These are phyloP conservation scores for Harpia harpyja DNA, from an alignment of 2,797 vertebrate genomes.

Conservation along the genomic window DNA sequence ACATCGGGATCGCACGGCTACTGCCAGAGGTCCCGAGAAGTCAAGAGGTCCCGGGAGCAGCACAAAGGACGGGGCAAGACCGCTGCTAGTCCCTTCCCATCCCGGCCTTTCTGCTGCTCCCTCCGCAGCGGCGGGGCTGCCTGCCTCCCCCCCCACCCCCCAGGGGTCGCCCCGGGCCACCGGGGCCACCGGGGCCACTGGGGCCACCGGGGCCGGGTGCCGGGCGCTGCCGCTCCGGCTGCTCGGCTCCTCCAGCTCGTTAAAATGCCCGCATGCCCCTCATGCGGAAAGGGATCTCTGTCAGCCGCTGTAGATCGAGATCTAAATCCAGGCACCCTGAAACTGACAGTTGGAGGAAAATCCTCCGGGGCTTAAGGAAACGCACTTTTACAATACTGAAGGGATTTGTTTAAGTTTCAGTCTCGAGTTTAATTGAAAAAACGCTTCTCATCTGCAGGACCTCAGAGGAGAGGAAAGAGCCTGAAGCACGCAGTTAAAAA, in stretches of 20 bases:
- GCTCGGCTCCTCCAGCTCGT: background rate
- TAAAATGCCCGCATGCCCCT: background rate
- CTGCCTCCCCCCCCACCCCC: background rate
- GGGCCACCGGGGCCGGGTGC: background rate
- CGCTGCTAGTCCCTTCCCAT: background rate
- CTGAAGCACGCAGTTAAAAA: background rate
- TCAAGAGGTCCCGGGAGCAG: conserved; percentile 43
- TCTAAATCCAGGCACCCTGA: conserved; percentile 30
- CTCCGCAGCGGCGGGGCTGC: background rate
- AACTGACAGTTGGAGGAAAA: conserved; percentile 36
- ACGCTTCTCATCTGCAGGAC: conserved; percentile 13
- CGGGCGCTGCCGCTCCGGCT: background rate
- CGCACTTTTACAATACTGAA: conserved; percentile 41
- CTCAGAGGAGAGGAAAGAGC: conserved; percentile 33
- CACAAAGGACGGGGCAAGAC: conserved; percentile 30
- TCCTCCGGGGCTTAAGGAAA: conserved; percentile 55
- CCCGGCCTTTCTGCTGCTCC: background rate
- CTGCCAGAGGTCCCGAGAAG: conserved; percentile 59
- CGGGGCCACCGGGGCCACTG: background rate
- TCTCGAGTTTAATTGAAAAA: conserved; percentile 28
- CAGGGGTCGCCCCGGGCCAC: background rate
- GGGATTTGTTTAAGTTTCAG: conserved; percentile 56
- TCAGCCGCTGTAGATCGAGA: background rate
- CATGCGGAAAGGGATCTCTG: background rate
- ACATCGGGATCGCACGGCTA: conserved; percentile 64